Percentiles rank a stretch among this genome's conserved stretches.
These are phyloP conservation scores for Indicator indicator DNA, from an alignment of 2,113 vertebrate species.

Conservation along the genomic window DNA sequence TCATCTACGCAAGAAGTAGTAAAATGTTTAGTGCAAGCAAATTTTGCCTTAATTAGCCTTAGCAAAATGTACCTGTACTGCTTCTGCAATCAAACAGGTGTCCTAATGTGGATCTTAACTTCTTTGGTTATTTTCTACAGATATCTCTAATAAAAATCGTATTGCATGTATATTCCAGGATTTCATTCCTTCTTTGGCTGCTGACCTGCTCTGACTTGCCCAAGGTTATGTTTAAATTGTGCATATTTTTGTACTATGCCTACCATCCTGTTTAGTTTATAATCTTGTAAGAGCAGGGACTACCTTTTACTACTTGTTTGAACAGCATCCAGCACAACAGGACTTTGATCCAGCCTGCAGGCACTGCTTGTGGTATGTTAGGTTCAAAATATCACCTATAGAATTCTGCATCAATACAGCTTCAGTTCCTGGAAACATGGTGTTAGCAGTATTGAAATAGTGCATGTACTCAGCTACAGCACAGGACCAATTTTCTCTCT, in stretches of 20 bases:
- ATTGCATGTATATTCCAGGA: not conserved
- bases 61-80: not conserved
- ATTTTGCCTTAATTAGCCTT: not conserved
- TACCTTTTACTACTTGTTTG: slow-evolving; percentile 53
- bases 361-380: not conserved
- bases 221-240: slow-evolving; percentile 28
- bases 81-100: not conserved
- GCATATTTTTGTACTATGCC: not conserved
- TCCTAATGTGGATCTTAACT: not conserved
- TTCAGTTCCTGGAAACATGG: not conserved
- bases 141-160: not conserved
- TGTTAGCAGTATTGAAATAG: not conserved
- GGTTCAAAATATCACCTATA: not conserved
- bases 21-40: not conserved
- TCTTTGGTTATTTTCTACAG: not conserved
- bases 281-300: not conserved
- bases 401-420: not conserved
- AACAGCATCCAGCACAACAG: slow-evolving; percentile 29
- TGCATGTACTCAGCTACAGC: not conserved
- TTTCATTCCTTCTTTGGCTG: not conserved
- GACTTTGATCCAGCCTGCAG: slow-evolving; percentile 33
- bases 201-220: slow-evolving; percentile 6
- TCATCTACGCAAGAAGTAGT: not conserved
- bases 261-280: slow-evolving; percentile 20
- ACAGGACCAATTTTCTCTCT: not conserved